Percentiles rank a stretch among this genome's conserved stretches.
Conservation (phyloP, 2,797 vertebrate genomes). For the Tamandua tetradactyla region DNA sequence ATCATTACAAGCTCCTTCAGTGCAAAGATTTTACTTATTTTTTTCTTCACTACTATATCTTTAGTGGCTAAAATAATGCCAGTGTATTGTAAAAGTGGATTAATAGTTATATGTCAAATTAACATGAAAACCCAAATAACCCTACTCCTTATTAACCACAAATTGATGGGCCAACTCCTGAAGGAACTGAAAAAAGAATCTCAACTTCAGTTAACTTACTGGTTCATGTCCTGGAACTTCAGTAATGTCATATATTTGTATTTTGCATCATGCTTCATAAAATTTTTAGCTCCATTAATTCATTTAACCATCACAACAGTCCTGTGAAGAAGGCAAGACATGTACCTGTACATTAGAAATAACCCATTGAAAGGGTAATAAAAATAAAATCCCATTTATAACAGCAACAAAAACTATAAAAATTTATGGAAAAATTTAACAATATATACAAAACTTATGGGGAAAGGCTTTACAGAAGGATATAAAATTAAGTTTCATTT, state of each 20-base stretch:
- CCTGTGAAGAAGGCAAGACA: not conserved
- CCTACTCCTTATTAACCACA: not conserved
- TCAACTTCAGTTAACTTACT: not conserved
- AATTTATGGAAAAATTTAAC: not conserved
- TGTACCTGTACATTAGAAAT: not conserved
- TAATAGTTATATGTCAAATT: not conserved
- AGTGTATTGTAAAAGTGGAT: not conserved
- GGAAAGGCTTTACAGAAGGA: slow-evolving; percentile 6
- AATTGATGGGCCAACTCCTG: not conserved
- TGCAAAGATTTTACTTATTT: not conserved
- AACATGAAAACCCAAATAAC: not conserved
- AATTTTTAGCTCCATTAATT: not conserved
- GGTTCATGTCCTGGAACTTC: not conserved
- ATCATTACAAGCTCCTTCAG: not conserved
- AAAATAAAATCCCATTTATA: not conserved
- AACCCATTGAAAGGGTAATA: not conserved
- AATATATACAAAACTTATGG: not conserved
- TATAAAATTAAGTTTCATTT: not conserved
- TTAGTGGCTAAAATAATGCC: not conserved
- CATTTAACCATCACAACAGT: not conserved
- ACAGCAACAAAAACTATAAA: not conserved
- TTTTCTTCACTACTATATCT: not conserved
- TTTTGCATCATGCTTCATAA: not conserved
- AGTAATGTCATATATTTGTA: not conserved
- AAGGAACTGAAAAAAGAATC: not conserved